A percentile compares a stretch with the other conserved stretches of the same genome.
phyloP scores from a whole-genome alignment of 2,888 invertebrate genomes.

The Galerucella nymphaeae region DNA sequence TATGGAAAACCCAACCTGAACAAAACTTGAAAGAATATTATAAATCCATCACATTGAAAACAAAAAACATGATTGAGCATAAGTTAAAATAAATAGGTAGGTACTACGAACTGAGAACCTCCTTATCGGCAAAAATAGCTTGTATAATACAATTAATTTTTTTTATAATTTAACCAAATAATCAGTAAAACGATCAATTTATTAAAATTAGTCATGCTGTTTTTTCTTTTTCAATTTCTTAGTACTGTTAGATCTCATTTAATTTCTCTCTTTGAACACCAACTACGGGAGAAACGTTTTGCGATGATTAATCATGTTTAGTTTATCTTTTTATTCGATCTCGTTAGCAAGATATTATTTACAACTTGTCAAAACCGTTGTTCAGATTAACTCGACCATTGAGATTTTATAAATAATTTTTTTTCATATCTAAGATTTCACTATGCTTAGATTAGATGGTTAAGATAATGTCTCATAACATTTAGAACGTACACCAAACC shows the following conservation, averaged over 20 bases:
- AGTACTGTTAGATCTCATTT: neutral
- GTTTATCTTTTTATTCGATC: neutral
- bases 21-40: too few species aligned
- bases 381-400: neutral
- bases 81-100: too few species aligned
- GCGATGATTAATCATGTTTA: neutral
- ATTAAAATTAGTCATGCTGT: conserved; percentile 1
- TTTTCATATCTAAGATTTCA: neutral
- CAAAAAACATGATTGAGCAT: too few species aligned
- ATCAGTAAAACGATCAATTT: neutral
- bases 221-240: neutral
- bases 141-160: too few species aligned
- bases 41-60: too few species aligned
- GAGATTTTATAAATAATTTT: neutral
- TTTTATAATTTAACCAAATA: neutral
- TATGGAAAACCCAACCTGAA: too few species aligned
- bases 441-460: too few species aligned
- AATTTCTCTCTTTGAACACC: neutral
- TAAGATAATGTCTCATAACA: too few species aligned
- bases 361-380: neutral
- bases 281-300: neutral
- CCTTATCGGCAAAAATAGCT: too few species aligned
- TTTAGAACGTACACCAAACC: too few species aligned
- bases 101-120: too few species aligned
- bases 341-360: neutral